A percentile compares a stretch with the other conserved stretches of the same genome.
These are phyloP conservation scores for Haliclona indistincta DNA, from an alignment of 37 sponge, comb jelly and placozoan genomes.

Conservation along the genomic window DNA sequence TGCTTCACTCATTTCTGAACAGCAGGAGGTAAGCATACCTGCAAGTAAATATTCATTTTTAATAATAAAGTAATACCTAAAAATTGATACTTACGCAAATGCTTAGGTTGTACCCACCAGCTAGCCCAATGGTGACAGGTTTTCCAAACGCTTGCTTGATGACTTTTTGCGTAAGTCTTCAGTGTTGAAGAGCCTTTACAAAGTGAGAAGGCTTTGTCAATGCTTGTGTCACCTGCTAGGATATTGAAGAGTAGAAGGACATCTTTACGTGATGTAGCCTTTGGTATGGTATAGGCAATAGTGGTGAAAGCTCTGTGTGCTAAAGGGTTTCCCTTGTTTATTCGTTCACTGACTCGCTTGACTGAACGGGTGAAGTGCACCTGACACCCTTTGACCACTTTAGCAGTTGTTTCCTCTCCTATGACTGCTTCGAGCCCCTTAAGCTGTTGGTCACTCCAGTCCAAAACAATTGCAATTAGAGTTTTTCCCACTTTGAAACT, in stretches of 20 bases:
- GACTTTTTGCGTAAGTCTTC: not conserved
- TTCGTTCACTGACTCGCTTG: slow-evolving; percentile 12
- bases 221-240: not conserved
- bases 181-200: not conserved
- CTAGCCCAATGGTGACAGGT: slow-evolving; percentile 7
- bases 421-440: slow-evolving; percentile 10
- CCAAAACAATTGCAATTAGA: slow-evolving; percentile 1
- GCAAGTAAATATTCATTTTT: too few species aligned
- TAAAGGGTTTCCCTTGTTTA: not conserved
- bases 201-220: not conserved
- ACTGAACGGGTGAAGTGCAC: slow-evolving; percentile 14
- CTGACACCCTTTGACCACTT: slow-evolving; percentile 10
- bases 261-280: not conserved
- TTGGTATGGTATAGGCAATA: slow-evolving; percentile 5
- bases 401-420: not conserved
- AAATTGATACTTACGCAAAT: slow-evolving; percentile 1
- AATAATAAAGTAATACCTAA: too few species aligned
- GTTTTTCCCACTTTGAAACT: slow-evolving; percentile 22
- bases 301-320: slow-evolving; percentile 8
- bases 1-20: too few species aligned
- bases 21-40: too few species aligned
- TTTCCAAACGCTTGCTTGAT: not conserved
- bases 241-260: not conserved
- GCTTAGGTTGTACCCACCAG: slow-evolving; percentile 17
- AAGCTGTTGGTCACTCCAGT: slow-evolving; percentile 5